Evolutionary conservation across 1,140 invertebrate genomes (phyloP), one percentile per base, ranked within the genome.

Genomic region (Hycleus phaleratus): DNA sequence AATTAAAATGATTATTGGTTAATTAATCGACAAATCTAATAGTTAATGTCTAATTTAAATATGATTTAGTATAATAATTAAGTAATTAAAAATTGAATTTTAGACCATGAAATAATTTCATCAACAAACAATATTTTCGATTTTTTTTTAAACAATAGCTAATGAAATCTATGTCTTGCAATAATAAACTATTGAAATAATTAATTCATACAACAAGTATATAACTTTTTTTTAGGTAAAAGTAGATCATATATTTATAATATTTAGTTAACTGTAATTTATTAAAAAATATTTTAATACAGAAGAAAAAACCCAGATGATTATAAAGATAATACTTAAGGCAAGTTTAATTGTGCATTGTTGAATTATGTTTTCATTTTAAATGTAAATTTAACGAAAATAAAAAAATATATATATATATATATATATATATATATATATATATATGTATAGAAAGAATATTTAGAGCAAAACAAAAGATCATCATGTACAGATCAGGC

Each of bases 381-480:
- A 24, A 43, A 53, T 44, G 32, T 44, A 53, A 40, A 49, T 38
- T 38, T 26, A 50, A 40, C 49, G 7, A 32, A 7, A 40, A 38
- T 46, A 39, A 53, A 46, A 53, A 49, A 56, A 26, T 53, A 5
- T 32, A 32, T 5, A 32, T 32, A 4, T 18, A 1, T 18, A 18
- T 1, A 32, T 5, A 32, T 32, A 4, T 18, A 1, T 18, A 18
- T 1, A 32, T 5, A 32, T 32, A 4, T 18, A 26, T 53, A 5
- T 32, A 32, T 5, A 32, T 32, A 4, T 18, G 18, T 18, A 18
- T 1, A 32, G 4, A 4, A 46, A 40, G 50, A 59, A 45, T 59
- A 47, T 59, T 59, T 39, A 59, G 57, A 59, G 57, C 57, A 59
- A 45, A 59, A 46, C 56, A 43, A 18, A 58, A 49, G 49, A 56